Percentiles rank a stretch among this genome's conserved stretches.
These are phyloP conservation scores for Sinocyclocheilus anophthalmus DNA, from an alignment of 2,113 vertebrate species.

Conservation along the genomic window DNA sequence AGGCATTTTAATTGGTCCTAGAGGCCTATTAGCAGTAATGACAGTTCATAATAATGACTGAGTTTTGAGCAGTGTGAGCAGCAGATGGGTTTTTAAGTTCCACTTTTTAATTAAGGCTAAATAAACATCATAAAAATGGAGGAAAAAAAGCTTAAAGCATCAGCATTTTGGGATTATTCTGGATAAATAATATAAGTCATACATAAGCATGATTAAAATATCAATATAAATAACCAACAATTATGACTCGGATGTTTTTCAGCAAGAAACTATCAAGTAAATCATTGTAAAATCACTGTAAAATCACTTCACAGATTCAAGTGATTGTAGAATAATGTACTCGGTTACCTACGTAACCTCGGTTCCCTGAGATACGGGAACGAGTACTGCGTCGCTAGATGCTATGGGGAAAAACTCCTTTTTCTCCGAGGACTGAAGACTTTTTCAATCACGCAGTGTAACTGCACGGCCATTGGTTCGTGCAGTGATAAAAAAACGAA, in stretches of 20 bases:
- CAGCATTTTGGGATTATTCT: neutral
- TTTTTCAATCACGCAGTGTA: no score
- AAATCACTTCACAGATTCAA: neutral
- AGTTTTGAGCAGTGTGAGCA: neutral
- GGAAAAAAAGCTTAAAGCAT: neutral
- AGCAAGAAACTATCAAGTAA: no score
- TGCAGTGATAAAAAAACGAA: no score
- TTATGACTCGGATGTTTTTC: no score
- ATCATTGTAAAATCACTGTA: no score
- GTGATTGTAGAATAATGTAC: neutral
- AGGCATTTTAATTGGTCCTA: neutral
- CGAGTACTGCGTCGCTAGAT: no score
- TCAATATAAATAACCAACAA: neutral
- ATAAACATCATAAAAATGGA: neutral
- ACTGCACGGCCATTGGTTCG: no score
- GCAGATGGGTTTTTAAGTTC: neutral
- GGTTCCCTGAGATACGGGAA: no score
- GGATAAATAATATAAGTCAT: neutral
- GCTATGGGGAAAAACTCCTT: no score
- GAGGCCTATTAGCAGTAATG: neutral
- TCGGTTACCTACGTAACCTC: no score
- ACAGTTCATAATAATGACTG: neutral
- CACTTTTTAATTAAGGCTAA: neutral
- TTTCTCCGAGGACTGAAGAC: no score
- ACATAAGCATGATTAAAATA: neutral